A percentile compares a stretch with the other conserved stretches of the same genome.
These are phyloP conservation scores for Melopsittacus undulatus DNA, from an alignment of 2,797 vertebrate species.

Conservation along the genomic window DNA sequence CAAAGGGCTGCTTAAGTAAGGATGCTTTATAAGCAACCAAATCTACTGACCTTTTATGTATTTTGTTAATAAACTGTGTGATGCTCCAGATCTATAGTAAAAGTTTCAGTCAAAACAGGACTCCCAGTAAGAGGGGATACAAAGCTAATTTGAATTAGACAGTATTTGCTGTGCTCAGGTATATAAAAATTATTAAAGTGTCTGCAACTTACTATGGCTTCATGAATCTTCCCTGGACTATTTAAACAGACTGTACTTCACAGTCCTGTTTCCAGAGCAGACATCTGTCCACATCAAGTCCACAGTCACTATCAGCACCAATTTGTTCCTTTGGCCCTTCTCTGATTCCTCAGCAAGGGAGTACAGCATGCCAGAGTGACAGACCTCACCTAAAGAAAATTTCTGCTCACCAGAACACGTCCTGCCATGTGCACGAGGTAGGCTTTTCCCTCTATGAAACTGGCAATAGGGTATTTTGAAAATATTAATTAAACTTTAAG, in stretches of 20 bases:
- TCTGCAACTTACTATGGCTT: background rate
- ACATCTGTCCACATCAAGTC: background rate
- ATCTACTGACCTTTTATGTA: background rate
- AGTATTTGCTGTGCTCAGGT: background rate
- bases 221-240: background rate
- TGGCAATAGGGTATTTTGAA: background rate
- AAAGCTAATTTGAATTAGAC: background rate
- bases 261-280: background rate
- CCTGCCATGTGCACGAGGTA: background rate
- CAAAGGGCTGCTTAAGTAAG: background rate
- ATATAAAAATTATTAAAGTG: background rate
- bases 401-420: background rate
- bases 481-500: background rate
- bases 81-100: background rate
- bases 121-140: background rate
- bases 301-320: background rate
- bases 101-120: background rate
- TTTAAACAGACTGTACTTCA: background rate
- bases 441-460: background rate
- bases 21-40: background rate
- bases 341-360: background rate
- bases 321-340: background rate
- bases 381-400: background rate
- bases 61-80: background rate
- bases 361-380: background rate